phyloP scores from a whole-genome alignment of 2,888 invertebrate species.

The Athetis lepigone region DNA sequence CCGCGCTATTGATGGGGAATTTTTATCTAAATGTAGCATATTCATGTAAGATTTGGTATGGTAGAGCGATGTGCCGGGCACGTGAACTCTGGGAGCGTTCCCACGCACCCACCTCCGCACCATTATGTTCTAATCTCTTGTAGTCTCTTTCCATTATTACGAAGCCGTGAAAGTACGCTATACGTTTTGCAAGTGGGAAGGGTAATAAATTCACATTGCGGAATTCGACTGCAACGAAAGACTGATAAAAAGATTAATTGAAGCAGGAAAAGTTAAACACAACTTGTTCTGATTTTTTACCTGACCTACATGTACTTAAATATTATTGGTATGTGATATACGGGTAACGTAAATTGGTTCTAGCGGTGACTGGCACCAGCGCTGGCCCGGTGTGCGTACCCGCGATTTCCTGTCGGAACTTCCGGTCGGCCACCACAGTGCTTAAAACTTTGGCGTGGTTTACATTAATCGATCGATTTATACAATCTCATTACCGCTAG shows the following conservation, averaged over 20 bases:
- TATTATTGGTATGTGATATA: slow-evolving; percentile 40
- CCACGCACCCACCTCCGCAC: slow-evolving; percentile 90
- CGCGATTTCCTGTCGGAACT: slow-evolving; percentile 71
- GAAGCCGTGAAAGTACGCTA: slow-evolving; percentile 87
- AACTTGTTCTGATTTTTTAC: slow-evolving; percentile 12
- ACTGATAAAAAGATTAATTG: slow-evolving; percentile 16
- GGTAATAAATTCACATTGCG: slow-evolving; percentile 71
- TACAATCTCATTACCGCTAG: slow-evolving; percentile 18
- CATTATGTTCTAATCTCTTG: slow-evolving; percentile 90
- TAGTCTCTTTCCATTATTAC: slow-evolving; percentile 88
- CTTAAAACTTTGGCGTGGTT: slow-evolving; percentile 38
- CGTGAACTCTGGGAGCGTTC: slow-evolving; percentile 90
- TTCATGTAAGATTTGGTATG: slow-evolving; percentile 87
- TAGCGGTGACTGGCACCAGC: slow-evolving; percentile 67
- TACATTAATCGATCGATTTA: slow-evolving; percentile 39
- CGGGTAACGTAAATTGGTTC: slow-evolving; percentile 59
- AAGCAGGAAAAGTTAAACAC: slow-evolving; percentile 7
- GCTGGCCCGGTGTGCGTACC: slow-evolving; percentile 60
- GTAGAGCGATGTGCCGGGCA: slow-evolving; percentile 84
- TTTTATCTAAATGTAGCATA: slow-evolving; percentile 86
- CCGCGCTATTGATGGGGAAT: slow-evolving; percentile 59
- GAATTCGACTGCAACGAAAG: slow-evolving; percentile 62
- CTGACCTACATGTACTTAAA: slow-evolving; percentile 32
- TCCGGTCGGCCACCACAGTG: slow-evolving; percentile 66
- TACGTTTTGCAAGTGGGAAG: slow-evolving; percentile 84